Conservation (phyloP, 2,113 vertebrate species). For the Pomatorhinus ruficollis region DNA sequence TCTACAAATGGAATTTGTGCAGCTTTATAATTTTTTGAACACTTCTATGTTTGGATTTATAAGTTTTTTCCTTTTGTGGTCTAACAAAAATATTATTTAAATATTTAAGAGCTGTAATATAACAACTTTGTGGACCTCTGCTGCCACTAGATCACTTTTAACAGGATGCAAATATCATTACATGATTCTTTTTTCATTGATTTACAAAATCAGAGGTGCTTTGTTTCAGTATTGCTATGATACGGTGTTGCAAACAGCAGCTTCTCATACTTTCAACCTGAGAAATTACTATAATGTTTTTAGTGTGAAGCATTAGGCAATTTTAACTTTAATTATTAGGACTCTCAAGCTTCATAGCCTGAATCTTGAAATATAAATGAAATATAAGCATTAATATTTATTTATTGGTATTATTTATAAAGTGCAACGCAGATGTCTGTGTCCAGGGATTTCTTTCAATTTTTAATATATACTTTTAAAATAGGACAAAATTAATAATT, state of each 20-base stretch:
- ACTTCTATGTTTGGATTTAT: neutral
- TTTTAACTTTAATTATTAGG: conserved; percentile 35
- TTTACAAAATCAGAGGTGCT: neutral
- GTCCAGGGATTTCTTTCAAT: conserved; percentile 30
- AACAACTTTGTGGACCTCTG: neutral
- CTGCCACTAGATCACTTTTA: neutral
- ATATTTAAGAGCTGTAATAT: neutral
- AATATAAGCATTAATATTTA: conserved; percentile 59
- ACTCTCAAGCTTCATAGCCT: neutral
- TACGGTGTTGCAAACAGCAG: neutral
- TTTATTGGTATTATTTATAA: conserved; percentile 63
- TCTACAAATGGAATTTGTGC: neutral
- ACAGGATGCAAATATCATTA: neutral
- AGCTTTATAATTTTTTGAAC: neutral
- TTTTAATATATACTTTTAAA: conserved; percentile 57
- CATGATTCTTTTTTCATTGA: neutral
- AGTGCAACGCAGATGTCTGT: neutral
- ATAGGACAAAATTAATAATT: conserved; percentile 52
- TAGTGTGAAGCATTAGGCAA: conserved; percentile 21
- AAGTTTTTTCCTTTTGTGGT: neutral
- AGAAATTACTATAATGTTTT: neutral
- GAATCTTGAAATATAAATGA: conserved; percentile 32
- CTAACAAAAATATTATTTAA: neutral
- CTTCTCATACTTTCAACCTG: neutral
- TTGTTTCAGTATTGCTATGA: neutral